Base-by-base conservation (phyloP, 2,888 invertebrate species). In the Nemotelus nigrinus region DNA sequence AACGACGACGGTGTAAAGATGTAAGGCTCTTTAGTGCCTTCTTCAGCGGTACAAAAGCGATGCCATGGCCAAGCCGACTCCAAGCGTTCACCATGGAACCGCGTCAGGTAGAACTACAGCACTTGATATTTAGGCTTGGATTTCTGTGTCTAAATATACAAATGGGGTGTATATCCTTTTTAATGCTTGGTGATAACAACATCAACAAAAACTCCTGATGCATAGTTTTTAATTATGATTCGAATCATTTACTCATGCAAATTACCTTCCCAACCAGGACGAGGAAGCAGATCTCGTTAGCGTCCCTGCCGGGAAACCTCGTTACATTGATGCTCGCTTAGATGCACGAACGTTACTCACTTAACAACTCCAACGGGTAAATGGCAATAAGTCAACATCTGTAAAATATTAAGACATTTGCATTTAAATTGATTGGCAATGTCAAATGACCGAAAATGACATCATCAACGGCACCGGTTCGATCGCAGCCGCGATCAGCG, bases 401-500 rank as follows among this genome's bases (percentile, higher is more conserved):
- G 43, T 83, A 81, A 79, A 79, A 80, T 80, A 82, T 80, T 80
- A 81, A 82, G 81, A 83, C 83, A 86, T 86, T 86, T 86, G 86
- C 86, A 86, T 86, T 86, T 86, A 86, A 86, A 86, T 86, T 86
- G 86, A 85, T 82, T 86, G 86, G 85, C 86, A 86, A 86, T 86
- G 85, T 86, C 84, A 83, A 83, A 83, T 84, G 85, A 85, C 85
- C 85, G 83, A 83, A 76, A 84, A 83, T 82, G 83, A 85, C 83
- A 85, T 84, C 85, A 85, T 86, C 85, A 74, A 8, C 41, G 50
- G 2, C 7, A 45, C 3, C 63, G 4, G 48, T 47, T 48, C 57
- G 25, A 48, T 50, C 39, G 50, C 50, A 50, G 47, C 25, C 25
- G 25, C 25, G 25, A 5, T 63, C 63, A 63, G 10, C 74, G 41